phyloP scores from a whole-genome alignment of 1,140 invertebrate genomes.

The Marisa cornuarietis region DNA sequence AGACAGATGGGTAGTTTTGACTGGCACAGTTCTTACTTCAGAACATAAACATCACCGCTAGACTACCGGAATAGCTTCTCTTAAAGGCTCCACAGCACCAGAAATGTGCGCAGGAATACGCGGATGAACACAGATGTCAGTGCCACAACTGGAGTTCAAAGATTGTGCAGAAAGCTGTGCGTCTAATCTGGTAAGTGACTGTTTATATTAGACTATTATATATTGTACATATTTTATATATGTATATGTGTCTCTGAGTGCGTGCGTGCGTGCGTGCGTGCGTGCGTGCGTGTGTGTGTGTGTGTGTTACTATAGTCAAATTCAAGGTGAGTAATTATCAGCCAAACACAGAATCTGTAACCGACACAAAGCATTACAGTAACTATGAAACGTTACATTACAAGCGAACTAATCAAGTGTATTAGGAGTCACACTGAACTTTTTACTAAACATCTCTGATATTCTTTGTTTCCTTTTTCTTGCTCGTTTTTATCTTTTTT shows the following conservation, averaged over 20 bases:
- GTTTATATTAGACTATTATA: not conserved
- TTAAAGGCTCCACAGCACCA: too few species aligned
- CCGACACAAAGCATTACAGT: not conserved
- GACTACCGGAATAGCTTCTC: too few species aligned
- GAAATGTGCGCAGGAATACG: too few species aligned
- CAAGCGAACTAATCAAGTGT: too few species aligned
- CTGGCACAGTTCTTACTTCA: too few species aligned
- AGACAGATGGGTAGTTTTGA: too few species aligned
- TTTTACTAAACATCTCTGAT: not conserved
- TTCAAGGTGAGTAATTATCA: not conserved
- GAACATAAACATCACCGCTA: too few species aligned
- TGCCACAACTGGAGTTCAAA: too few species aligned
- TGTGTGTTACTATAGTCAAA: not conserved
- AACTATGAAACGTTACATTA: too few species aligned
- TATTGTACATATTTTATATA: not conserved
- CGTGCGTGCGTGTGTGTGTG: constrained; percentile 9
- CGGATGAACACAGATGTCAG: too few species aligned
- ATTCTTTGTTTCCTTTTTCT: not conserved
- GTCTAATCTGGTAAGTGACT: not conserved
- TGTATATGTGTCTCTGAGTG: not conserved
- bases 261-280: constrained; percentile 1
- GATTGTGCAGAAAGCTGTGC: too few species aligned
- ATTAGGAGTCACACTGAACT: not conserved
- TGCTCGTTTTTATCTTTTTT: too few species aligned
- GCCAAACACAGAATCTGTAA: not conserved